Conservation (phyloP, 92 coral and sea anemone species). For the Scolanthus callimorphus region DNA sequence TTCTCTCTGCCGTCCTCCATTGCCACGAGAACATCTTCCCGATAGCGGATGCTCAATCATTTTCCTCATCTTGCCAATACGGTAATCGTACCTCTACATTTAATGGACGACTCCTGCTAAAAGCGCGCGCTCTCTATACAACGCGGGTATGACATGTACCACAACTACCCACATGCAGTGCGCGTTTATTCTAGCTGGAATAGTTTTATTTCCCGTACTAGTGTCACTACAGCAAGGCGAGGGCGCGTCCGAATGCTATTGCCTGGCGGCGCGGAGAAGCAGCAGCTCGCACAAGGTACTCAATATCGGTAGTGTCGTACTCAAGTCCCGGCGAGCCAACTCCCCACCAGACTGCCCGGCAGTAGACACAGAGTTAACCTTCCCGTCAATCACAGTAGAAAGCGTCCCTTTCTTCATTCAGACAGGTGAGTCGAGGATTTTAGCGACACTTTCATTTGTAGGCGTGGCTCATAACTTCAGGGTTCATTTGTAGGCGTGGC, state of each 20-base stretch:
- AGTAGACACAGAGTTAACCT: constrained; percentile 79
- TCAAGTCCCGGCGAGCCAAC: constrained; percentile 83
- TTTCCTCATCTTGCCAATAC: no score
- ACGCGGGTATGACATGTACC: neutral
- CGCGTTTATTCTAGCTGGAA: no score
- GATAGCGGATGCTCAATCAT: no score
- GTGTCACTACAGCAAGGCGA: constrained; percentile 95
- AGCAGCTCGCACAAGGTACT: constrained; percentile 69
- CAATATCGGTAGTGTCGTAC: constrained; percentile 81
- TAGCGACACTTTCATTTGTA: no score
- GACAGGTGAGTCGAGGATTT: constrained; percentile 71
- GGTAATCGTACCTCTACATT: no score
- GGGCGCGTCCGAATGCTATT: constrained; percentile 97
- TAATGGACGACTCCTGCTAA: neutral
- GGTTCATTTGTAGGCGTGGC: no score
- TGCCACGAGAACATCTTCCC: no score
- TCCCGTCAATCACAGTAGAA: constrained; percentile 93
- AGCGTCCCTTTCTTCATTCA: constrained; percentile 84
- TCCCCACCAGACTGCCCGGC: constrained; percentile 77
- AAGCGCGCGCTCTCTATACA: neutral
- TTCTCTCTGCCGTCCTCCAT: no score
- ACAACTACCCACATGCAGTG: no score
- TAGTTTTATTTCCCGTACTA: constrained; percentile 11
- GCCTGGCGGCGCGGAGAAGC: constrained; percentile 75
- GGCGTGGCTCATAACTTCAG: no score